Evolutionary conservation across 2,888 invertebrate species (phyloP), one percentile per base, ranked within the genome.

Genomic region (Drosophila limbata): DNA sequence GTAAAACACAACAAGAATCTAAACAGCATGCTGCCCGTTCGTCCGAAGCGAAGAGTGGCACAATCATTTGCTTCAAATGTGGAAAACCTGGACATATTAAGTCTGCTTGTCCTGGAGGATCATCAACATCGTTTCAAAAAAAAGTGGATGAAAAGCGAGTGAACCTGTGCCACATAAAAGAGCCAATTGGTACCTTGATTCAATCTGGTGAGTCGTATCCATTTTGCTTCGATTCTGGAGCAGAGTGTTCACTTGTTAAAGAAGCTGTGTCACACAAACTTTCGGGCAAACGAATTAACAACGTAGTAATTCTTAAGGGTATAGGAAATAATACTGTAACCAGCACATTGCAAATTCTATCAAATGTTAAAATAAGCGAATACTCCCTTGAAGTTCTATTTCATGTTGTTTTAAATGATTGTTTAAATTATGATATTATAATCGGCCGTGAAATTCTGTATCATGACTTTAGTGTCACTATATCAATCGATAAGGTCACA

Each of bases 191-290:
- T 17, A 39, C 31, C 28, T 15, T 61, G 45, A 42, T 45, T 13
- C 42, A 28, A 33, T 51, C 64, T 40, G 56, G 50, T 56, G 50
- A 50, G 56, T 50, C 56, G 35, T 56, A 35, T 15, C 37, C 44
- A 56, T 56, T 56, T 25, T 52, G 11, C 21, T 52, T 61, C 33
- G 31, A 63, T 48, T 50, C 48, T 25, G 33, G 60, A 21, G 31
- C 60, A 5, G 47, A 40, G 19, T 25, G 39, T 1, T 48, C 11
- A n/a, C 39, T 55, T 4, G 19, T 50, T n/a, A 42, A 17, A 10
- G 40, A 40, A 40, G 15, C 50, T 40, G 48, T 28, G 48, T 35
- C 45, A 17, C 45, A 47, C 25, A n/a, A 15, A 44, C 40, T 57
- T 13, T 47, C 47, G n/a, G 25, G 47, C 19, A 47, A 47, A 25